Evolutionary conservation across 2,888 invertebrate species (phyloP).

Genomic region (Micoletzkya japonica): DNA sequence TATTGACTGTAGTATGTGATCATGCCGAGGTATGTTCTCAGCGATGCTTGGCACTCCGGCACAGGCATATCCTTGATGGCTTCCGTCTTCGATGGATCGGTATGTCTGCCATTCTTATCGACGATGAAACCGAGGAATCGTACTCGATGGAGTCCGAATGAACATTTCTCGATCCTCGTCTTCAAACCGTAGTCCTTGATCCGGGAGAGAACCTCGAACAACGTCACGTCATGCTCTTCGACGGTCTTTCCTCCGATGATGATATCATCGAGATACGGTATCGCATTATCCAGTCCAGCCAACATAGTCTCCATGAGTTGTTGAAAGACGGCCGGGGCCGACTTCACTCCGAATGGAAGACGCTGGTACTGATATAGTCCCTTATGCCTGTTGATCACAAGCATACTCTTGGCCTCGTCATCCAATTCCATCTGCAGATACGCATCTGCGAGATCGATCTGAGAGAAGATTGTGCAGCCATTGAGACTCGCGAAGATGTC

Average conservation of each 20-base stretch:
- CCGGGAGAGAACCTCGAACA: constrained; percentile 28
- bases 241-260: constrained; percentile 28
- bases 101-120: constrained; percentile 25
- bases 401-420: constrained; percentile 33
- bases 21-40: constrained; percentile 29
- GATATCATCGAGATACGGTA: constrained; percentile 44
- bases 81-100: constrained; percentile 29
- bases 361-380: constrained; percentile 43
- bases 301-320: constrained; percentile 37
- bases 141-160: constrained; percentile 30
- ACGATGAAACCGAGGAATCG: constrained; percentile 34
- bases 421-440: constrained; percentile 45
- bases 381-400: constrained; percentile 43
- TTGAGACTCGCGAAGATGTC: constrained; percentile 40
- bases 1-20: constrained; percentile 31
- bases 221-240: constrained; percentile 27
- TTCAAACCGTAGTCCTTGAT: constrained; percentile 30
- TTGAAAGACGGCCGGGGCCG: constrained; percentile 45
- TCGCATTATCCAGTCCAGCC: constrained; percentile 32
- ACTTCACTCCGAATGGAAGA: constrained; percentile 45
- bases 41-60: constrained; percentile 18
- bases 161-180: constrained; percentile 32
- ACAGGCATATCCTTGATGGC: constrained; percentile 31
- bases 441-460: constrained; percentile 45
- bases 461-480: constrained; percentile 38